A percentile compares a stretch with the other conserved stretches of the same genome.
These are phyloP conservation scores for Oreochromis niloticus DNA, from an alignment of 2,113 vertebrate genomes.

Conservation along the genomic window DNA sequence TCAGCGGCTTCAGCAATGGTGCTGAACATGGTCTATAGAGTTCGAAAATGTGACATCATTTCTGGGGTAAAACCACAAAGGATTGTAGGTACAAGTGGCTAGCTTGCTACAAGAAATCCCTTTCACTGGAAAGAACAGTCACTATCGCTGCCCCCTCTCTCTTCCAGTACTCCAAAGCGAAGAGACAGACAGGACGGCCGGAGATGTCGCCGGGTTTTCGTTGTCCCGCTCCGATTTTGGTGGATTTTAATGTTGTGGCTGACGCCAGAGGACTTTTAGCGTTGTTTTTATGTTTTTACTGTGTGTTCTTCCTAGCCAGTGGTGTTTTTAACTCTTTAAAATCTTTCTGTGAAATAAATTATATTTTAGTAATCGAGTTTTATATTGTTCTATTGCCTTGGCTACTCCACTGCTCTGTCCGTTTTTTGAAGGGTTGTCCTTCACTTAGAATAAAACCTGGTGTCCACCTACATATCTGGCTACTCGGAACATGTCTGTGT, in stretches of 20 bases:
- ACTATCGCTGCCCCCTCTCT: background rate
- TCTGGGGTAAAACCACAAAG: background rate
- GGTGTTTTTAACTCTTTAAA: background rate
- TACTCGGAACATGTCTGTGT: background rate
- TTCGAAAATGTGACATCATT: background rate
- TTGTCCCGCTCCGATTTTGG: background rate
- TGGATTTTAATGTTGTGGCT: background rate
- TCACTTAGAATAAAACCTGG: background rate
- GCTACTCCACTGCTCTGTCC: background rate
- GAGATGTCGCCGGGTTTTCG: background rate
- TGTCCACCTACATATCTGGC: background rate
- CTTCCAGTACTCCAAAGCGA: background rate
- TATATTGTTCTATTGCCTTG: background rate
- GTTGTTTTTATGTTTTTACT: background rate
- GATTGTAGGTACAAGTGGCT: background rate
- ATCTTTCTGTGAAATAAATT: background rate
- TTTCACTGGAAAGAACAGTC: background rate
- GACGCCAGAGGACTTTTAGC: background rate
- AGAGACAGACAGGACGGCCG: background rate
- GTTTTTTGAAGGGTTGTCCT: background rate
- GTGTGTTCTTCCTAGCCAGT: background rate
- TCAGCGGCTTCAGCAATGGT: background rate
- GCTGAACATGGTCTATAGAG: background rate
- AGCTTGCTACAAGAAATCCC: background rate
- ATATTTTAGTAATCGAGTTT: background rate